Evolutionary conservation across 2,888 invertebrate species (phyloP), one percentile per base, ranked within the genome.

Genomic region (Zaprionus lineosus): DNA sequence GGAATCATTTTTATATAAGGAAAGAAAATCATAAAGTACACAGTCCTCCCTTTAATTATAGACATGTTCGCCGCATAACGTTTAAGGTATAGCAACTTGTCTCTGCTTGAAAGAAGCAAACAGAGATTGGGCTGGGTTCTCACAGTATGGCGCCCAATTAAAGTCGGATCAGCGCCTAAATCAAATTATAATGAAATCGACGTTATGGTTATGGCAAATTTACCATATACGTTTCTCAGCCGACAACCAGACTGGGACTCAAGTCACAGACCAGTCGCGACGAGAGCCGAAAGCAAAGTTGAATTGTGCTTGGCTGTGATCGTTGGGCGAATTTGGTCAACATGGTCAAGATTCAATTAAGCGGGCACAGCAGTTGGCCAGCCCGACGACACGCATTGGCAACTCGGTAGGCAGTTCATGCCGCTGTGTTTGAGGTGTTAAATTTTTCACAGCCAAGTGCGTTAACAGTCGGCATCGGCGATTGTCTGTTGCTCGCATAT

Each of bases 131-230:
- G 26, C 39, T 62, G 62, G 52, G 85, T 84, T 84, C 84, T 86
- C 84, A 84, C 84, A 85, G 86, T 75, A 65, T 69, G 84, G 72
- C 70, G 77, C 60, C 72, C 84, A 86, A 85, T 77, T 86, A 86
- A 74, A 72, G 65, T 57, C 69, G 58, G 58, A 59, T 29, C 85
- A 75, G 74, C 59, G 74, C 84, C 84, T 81, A 82, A 86, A 82
- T 84, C 43, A 66, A 86, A 79, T 85, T 83, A 72, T 84, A 81
- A 85, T 81, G 81, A 75, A 79, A 85, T 84, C 81, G 63, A 74
- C 76, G 68, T 78, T 81, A 78, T 85, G 87, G 86, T 82, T 81
- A 86, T 87, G 88, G 87, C 73, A 75, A 85, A 83, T 85, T 88
- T 85, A 75, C 88, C 87, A 86, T 84, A 77, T 84, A 85, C 72